Conservation (phyloP, 1,140 invertebrate species). For the Pachypsylla venusta region DNA sequence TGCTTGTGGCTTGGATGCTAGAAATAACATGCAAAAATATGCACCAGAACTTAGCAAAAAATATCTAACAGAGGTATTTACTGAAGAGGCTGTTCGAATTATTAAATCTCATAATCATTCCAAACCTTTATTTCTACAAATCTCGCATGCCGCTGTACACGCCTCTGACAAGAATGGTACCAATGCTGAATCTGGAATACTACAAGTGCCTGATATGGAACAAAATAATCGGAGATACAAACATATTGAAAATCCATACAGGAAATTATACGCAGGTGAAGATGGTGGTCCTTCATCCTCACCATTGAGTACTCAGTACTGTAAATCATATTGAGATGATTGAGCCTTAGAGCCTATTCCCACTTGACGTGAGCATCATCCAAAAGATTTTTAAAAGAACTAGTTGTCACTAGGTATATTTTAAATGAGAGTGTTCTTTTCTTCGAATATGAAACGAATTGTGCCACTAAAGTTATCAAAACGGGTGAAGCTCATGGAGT, state of each 20-base stretch:
- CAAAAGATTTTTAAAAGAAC: too few relatives aligned
- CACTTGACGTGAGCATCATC: too few relatives aligned
- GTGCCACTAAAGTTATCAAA: too few relatives aligned
- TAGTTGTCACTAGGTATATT: too few relatives aligned
- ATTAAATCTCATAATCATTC: conserved; percentile 35
- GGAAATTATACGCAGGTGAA: conserved; percentile 41
- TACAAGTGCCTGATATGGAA: conserved; percentile 39
- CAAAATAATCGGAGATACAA: conserved; percentile 38
- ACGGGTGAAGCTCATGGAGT: too few relatives aligned
- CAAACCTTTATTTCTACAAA: conserved; percentile 41
- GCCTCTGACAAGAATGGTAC: conserved; percentile 25
- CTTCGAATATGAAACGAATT: too few relatives aligned
- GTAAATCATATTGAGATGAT: too few relatives aligned
- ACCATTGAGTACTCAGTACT: background rate
- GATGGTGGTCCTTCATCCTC: conserved; percentile 9
- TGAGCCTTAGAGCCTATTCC: too few relatives aligned
- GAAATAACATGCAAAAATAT: conserved; percentile 29
- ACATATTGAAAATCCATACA: conserved; percentile 37
- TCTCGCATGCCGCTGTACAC: conserved; percentile 44
- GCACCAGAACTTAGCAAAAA: conserved; percentile 26
- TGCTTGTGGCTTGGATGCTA: background rate
- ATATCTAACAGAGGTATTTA: conserved; percentile 43
- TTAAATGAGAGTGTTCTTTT: too few relatives aligned
- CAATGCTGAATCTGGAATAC: conserved; percentile 14
- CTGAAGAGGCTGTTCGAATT: conserved; percentile 36